Evolutionary conservation across 1,140 invertebrate species (phyloP), one percentile per base, ranked within the genome.

Genomic region (Sesamia nonagrioides): DNA sequence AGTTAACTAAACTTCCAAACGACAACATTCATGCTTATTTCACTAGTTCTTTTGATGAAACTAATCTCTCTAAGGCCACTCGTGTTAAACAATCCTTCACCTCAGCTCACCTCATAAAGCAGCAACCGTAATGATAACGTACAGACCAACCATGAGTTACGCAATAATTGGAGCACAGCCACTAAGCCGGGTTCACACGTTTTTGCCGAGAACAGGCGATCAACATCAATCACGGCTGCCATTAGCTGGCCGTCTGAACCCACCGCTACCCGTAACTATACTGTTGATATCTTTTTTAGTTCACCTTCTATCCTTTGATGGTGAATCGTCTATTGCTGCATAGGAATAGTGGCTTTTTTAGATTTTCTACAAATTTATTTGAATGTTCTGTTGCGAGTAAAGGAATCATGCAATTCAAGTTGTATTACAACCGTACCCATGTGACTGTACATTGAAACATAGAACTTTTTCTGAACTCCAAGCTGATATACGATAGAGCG

Each of bases 81-180:
- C 45, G 0, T 33, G n/a, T 42, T 42, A 42, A 66, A 18, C 33
- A 42, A 66, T 58, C 73, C 27, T 50, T 61, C 58, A 33, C 73
- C 73, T n/a, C 45, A 35, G 58, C 42, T 60, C 35, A 60, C 73
- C 73, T 63, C 73, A 50, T 50, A 63, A 75, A 75, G 21, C 58
- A 73, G 13, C 15, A 45, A 33, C 35, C 42, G 73, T 75, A 75
- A 75, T 75, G 58, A 74, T 74, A 66, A 48, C 66, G 66, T 69
- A 42, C 58, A 52, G 37, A 75, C 27, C 61, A 35, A 54, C 61
- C 61, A 45, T 40, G 50, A 77, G 71, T 79, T 79, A 79, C 78
- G 71, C 71, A 79, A 79, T 79, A 79, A 79, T 79, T 79, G 78
- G 78, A 79, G 78, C 78, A 79, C 11, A 35, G 78, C 33, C 61